Evolutionary conservation across 2,888 invertebrate genomes (phyloP).

Genomic region (Drosophila rubida): DNA sequence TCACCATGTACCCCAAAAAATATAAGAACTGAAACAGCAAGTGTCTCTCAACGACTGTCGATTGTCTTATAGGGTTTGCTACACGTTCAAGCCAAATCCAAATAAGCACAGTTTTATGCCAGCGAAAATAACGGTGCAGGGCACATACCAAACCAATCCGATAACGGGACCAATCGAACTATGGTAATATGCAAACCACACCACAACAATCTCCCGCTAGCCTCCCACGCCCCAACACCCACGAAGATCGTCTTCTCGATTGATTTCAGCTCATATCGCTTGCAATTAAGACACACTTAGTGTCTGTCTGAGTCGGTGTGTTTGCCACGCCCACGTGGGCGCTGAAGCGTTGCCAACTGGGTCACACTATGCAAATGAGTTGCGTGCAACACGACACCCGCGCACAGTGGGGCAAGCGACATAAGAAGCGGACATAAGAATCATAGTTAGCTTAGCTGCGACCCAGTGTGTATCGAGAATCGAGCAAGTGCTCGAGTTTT

Average conservation of each 20-base stretch:
- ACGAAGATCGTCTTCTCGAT: not conserved
- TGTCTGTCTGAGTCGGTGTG: not conserved
- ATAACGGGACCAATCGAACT: constrained; percentile 83
- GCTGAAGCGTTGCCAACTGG: constrained; percentile 52
- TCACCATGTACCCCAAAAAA: not conserved
- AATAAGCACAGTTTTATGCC: constrained; percentile 83
- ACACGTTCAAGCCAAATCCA: constrained; percentile 83
- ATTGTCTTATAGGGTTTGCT: constrained; percentile 83
- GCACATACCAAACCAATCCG: constrained; percentile 82
- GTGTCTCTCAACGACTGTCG: constrained; percentile 7
- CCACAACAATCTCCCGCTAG: not conserved
- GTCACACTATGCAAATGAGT: constrained; percentile 64
- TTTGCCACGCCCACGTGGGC: constrained; percentile 7
- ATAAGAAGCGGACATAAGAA: not conserved
- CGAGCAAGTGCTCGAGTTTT: constrained; percentile 9
- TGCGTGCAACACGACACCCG: constrained; percentile 19
- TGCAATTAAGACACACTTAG: constrained; percentile 25
- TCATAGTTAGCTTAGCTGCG: not conserved
- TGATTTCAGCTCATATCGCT: constrained; percentile 1
- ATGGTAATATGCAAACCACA: constrained; percentile 75
- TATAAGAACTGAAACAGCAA: not conserved
- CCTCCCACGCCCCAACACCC: not conserved
- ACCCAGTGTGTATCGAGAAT: constrained; percentile 29
- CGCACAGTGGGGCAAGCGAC: constrained; percentile 53
- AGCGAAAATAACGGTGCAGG: constrained; percentile 83